Percentiles rank a stretch among this genome's conserved stretches.
These are phyloP conservation scores for Phthorimaea operculella DNA, from an alignment of 1,140 invertebrate genomes.

Conservation along the genomic window DNA sequence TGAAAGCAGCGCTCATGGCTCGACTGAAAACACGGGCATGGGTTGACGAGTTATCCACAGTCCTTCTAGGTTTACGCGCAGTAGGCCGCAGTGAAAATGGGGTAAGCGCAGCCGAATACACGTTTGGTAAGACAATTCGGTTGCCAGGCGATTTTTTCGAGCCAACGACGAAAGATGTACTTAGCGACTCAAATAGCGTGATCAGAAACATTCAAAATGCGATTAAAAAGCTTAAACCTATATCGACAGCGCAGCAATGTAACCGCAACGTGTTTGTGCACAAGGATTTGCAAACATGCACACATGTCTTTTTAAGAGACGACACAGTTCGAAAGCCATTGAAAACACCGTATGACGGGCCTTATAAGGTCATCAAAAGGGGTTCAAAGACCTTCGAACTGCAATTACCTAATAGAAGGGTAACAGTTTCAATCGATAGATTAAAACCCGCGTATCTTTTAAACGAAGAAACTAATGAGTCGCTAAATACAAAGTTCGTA, in stretches of 20 bases:
- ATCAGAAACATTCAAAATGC: not conserved
- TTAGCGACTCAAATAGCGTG: not conserved
- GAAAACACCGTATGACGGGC: constrained; percentile 7
- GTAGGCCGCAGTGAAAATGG: constrained; percentile 21
- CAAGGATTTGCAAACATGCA: constrained; percentile 3
- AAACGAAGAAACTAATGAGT: not conserved
- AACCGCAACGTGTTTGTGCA: constrained; percentile 7
- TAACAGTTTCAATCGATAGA: constrained; percentile 5
- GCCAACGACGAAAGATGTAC: not conserved
- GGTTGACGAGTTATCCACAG: constrained; percentile 31
- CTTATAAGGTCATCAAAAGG: constrained; percentile 5
- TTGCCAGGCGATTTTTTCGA: constrained; percentile 8
- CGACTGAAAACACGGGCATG: constrained; percentile 15
- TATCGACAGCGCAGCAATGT: not conserved
- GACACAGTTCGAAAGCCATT: constrained; percentile 7
- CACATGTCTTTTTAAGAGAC: constrained; percentile 6
- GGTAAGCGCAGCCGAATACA: constrained; percentile 21
- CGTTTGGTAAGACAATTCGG: constrained; percentile 28
- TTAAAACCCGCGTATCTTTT: constrained; percentile 10
- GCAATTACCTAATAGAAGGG: constrained; percentile 4
- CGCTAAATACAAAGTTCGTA: too few species aligned
- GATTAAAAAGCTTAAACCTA: not conserved
- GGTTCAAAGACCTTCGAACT: constrained; percentile 6
- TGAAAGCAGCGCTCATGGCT: constrained; percentile 39
- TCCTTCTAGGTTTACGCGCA: constrained; percentile 34